phyloP scores from a whole-genome alignment of 1,140 invertebrate genomes.

The Triops cancriformis region DNA sequence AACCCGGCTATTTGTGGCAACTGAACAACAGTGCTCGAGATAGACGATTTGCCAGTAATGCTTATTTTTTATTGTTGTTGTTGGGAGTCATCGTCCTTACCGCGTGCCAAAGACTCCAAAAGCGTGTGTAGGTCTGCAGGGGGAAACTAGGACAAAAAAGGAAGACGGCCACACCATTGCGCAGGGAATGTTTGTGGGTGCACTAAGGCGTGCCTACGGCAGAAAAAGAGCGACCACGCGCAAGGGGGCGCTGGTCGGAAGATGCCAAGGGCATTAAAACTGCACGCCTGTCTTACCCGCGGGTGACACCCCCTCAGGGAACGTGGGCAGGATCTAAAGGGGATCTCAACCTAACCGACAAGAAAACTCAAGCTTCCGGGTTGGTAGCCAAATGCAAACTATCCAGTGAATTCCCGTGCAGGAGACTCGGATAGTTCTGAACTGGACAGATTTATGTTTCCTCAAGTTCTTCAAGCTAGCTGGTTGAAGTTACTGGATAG shows the following conservation, averaged over 20 bases:
- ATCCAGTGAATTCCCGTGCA: neutral
- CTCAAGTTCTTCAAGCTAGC: neutral
- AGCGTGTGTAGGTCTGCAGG: neutral
- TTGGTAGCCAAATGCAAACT: neutral
- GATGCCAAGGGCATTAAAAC: neutral
- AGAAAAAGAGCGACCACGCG: neutral
- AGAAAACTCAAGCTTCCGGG: neutral
- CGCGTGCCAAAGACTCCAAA: neutral
- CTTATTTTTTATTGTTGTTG: constrained; percentile 7
- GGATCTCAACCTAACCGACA: neutral
- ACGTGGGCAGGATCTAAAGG: neutral
- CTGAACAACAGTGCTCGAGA: neutral
- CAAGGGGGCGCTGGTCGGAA: neutral
- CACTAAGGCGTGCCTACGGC: neutral
- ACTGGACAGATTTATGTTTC: constrained; percentile 1
- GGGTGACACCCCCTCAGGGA: neutral
- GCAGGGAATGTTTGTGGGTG: constrained; percentile 1
- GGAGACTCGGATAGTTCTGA: neutral
- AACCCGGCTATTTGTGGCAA: neutral
- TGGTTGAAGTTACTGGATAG: neutral
- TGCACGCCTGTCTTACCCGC: neutral
- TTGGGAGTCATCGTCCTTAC: neutral
- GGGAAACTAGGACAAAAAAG: neutral
- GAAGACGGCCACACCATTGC: neutral
- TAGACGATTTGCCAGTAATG: constrained; percentile 1